Percentiles rank a stretch among this genome's conserved stretches.
Evolutionary conservation across 1,140 invertebrate genomes (phyloP).

Genomic region (Condylostylus longicornis): DNA sequence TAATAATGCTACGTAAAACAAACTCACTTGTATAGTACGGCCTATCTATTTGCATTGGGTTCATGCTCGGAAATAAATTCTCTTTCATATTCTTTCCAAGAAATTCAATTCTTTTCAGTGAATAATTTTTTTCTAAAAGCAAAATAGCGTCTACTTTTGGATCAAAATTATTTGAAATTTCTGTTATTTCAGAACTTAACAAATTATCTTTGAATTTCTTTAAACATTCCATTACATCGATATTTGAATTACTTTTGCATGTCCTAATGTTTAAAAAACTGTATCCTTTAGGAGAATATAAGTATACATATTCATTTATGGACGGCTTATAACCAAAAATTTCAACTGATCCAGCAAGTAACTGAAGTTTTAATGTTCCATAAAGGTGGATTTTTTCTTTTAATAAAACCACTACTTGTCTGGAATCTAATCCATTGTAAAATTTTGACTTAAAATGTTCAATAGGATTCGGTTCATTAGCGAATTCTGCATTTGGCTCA

Average conservation of each 20-base stretch:
- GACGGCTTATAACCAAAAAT: constrained; percentile 25
- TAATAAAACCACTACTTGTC: constrained; percentile 8
- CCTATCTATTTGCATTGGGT: constrained; percentile 12
- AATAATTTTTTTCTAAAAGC: constrained; percentile 18
- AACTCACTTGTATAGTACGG: constrained; percentile 17
- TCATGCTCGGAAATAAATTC: constrained; percentile 30
- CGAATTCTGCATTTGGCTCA: background rate
- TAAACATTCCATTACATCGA: constrained; percentile 17
- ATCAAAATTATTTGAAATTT: constrained; percentile 13
- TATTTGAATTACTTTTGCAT: constrained; percentile 10
- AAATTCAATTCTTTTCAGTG: constrained; percentile 9
- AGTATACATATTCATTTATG: constrained; percentile 12
- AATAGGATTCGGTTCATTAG: background rate
- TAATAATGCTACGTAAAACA: constrained; percentile 22
- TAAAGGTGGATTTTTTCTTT: constrained; percentile 21
- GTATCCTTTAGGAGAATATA: constrained; percentile 37
- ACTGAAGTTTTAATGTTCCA: constrained; percentile 30
- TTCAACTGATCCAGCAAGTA: constrained; percentile 29
- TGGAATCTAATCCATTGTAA: constrained; percentile 9
- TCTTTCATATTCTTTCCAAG: constrained; percentile 27
- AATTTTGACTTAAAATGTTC: constrained; percentile 4
- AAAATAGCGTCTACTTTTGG: constrained; percentile 18
- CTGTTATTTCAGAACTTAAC: constrained; percentile 13
- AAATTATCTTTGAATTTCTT: constrained; percentile 14
- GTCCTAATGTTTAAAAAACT: constrained; percentile 31